Evolutionary conservation across 2,113 vertebrate species (phyloP).

Genomic region (Bubo scandiacus): DNA sequence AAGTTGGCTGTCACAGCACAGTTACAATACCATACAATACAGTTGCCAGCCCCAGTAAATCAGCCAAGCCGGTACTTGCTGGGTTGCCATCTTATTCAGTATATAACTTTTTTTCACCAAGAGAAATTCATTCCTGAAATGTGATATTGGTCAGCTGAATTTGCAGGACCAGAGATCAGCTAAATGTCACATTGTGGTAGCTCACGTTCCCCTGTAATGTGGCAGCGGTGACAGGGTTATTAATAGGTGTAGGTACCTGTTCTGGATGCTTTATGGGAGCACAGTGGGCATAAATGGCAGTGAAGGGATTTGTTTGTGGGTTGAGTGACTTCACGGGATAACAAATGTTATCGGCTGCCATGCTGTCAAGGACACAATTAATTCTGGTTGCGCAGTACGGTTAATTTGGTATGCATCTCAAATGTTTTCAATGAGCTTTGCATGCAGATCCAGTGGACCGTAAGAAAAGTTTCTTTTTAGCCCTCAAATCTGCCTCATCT

Average conservation of each 20-base stretch:
- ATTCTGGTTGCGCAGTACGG: slow-evolving; percentile 24
- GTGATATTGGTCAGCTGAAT: slow-evolving; percentile 24
- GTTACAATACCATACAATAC: background rate
- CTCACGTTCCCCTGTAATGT: background rate
- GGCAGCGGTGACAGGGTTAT: slow-evolving; percentile 5
- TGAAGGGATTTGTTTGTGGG: slow-evolving; percentile 52
- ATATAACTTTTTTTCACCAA: background rate
- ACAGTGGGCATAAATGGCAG: slow-evolving; percentile 51
- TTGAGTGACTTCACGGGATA: slow-evolving; percentile 53
- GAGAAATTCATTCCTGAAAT: background rate
- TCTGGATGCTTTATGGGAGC: slow-evolving; percentile 51
- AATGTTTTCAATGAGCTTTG: slow-evolving; percentile 45
- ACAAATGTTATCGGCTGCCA: slow-evolving; percentile 35
- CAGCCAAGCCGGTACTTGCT: background rate
- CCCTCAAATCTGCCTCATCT: slow-evolving; percentile 46
- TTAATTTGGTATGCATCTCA: slow-evolving; percentile 63
- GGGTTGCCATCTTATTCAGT: background rate
- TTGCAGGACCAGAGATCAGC: slow-evolving; percentile 14
- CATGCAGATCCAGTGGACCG: slow-evolving; percentile 31
- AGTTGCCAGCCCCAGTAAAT: background rate
- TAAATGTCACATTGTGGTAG: slow-evolving; percentile 38
- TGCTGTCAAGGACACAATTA: slow-evolving; percentile 57
- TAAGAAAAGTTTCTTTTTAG: slow-evolving; percentile 55
- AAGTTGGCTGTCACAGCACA: background rate
- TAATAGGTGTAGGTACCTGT: slow-evolving; percentile 44